Evolutionary conservation across 2,113 vertebrate genomes (phyloP), one percentile per base, ranked within the genome.

Genomic region (Aptenodytes forsteri): DNA sequence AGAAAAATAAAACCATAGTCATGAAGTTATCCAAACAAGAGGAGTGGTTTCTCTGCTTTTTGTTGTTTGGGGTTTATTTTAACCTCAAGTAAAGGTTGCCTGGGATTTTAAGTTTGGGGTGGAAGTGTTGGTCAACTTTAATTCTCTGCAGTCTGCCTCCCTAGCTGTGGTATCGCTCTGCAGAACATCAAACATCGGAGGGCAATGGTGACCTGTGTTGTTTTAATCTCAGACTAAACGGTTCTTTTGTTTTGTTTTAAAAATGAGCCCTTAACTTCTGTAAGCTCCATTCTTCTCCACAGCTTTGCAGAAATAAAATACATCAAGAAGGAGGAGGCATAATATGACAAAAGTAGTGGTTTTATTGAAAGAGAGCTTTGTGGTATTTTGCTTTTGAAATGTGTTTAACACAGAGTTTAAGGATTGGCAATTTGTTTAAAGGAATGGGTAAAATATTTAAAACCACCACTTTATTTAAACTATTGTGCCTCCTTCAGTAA

Each of bases 361-460:
- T 98, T 97, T 97, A 94, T 94, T 98, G 95, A 97, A 98, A 97
- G 95, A 97, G 85, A 96, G 90, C 96, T 94, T 92, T 98, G 90
- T 97, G 97, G 95, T 95, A 97, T 98, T 98, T 98, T 95, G 96
- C 97, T 98, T 98, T 98, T 97, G 97, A 98, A 98, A 98, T 95
- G 94, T 97, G 90, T 98, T 98, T 97, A 98, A 98, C 84, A 80
- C 92, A 95, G 97, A 98, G 97, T 97, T 97, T 98, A 98, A 98
- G 97, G 97, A 97, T 97, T 98, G 98, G 98, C 98, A 98, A 98
- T 98, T 98, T 98, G 98, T 98, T 98, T 98, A 98, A 98, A 98
- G 98, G 97, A 98, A 98, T 97, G 98, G 97, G 98, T 98, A 98
- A 98, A 98, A 98, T 98, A 98, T 98, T 98, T 98, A 97, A 98